phyloP scores from a whole-genome alignment of 2,888 invertebrate species.

The Smittia sp. region DNA sequence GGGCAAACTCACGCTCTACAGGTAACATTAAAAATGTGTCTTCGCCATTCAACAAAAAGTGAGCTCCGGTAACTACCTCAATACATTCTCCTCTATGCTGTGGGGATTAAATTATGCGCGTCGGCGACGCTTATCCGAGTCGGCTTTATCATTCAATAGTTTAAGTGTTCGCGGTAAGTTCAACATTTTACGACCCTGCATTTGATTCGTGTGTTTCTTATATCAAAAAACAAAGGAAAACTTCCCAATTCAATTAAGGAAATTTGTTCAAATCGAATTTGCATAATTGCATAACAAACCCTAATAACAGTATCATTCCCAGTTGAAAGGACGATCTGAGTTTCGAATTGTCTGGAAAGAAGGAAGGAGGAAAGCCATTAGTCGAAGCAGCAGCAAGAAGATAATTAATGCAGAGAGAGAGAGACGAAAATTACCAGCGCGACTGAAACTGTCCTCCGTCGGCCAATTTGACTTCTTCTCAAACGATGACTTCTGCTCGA shows the following conservation, averaged over 20 bases:
- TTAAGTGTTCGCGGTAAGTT: background rate
- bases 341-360: constrained; percentile 4
- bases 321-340: background rate
- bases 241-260: constrained; percentile 19
- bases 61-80: no score
- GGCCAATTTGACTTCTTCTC: constrained; percentile 61
- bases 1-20: background rate
- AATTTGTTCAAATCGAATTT: constrained; percentile 22
- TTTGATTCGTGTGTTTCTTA: constrained; percentile 18
- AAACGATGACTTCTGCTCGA: constrained; percentile 68
- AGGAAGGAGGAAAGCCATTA: constrained; percentile 1
- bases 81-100: background rate
- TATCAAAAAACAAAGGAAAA: background rate
- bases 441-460: constrained; percentile 48
- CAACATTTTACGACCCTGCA: constrained; percentile 34
- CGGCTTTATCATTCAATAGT: background rate
- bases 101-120: background rate
- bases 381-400: background rate
- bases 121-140: no score
- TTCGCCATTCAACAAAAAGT: no score
- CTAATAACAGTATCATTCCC: constrained; percentile 19
- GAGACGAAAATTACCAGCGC: constrained; percentile 7
- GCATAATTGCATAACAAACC: constrained; percentile 29
- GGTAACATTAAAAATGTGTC: background rate
- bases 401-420: constrained; percentile 7